These are phyloP conservation scores for Gymnopithys bicolor DNA, from an alignment of 2,797 vertebrate species.

Conservation along the genomic window DNA sequence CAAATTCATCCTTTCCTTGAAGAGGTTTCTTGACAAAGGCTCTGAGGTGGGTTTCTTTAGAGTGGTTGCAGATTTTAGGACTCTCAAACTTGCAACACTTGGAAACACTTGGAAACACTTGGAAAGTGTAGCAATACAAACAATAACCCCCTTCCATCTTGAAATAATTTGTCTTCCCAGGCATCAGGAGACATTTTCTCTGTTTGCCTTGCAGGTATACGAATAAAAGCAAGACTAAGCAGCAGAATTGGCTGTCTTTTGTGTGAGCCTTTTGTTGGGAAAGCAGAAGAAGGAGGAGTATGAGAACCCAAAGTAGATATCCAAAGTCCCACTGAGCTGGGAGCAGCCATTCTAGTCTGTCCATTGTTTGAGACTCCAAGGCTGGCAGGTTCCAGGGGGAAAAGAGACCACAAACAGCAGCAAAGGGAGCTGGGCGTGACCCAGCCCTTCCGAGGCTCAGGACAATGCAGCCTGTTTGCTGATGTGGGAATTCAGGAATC, in stretches of 20 bases:
- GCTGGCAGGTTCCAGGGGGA: background rate
- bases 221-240: background rate
- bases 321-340: background rate
- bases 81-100: background rate
- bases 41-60: background rate
- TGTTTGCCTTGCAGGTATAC: background rate
- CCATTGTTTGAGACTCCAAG: background rate
- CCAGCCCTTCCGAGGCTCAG: rapidly evolving
- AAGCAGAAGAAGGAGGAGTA: background rate
- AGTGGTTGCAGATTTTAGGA: background rate
- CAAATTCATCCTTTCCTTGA: background rate
- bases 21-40: background rate
- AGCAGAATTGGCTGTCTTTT: background rate
- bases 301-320: background rate
- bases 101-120: background rate
- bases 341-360: background rate
- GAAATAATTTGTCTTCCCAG: background rate
- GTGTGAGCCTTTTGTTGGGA: background rate
- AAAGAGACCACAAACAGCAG: background rate
- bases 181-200: background rate
- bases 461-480: background rate
- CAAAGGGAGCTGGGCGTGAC: background rate
- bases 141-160: background rate
- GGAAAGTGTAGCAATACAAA: background rate
- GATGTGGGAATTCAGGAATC: background rate